Percentiles rank a stretch among this genome's conserved stretches.
Evolutionary conservation across 1,140 invertebrate species (phyloP).

Genomic region (Thaumatotibia leucotreta): DNA sequence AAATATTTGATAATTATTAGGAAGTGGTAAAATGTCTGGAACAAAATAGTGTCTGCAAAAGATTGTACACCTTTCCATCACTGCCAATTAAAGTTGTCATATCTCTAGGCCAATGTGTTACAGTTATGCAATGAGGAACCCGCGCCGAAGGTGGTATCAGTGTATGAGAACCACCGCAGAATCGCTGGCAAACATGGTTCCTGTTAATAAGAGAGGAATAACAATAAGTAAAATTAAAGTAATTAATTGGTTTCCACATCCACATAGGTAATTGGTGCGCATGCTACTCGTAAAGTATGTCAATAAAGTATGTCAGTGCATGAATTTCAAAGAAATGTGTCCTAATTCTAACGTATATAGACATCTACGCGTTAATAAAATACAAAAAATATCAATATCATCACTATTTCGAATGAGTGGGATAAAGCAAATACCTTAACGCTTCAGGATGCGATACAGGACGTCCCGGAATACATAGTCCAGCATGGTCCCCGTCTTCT

Average conservation of each 20-base stretch:
- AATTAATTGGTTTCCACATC: too few species aligned
- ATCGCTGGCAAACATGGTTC: slow-evolving; percentile 46
- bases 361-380: too few species aligned
- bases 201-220: slow-evolving; percentile 28
- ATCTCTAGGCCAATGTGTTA: slow-evolving; percentile 24
- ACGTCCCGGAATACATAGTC: slow-evolving; percentile 47
- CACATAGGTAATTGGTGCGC: too few species aligned
- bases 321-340: too few species aligned
- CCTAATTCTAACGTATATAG: too few species aligned
- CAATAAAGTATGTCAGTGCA: too few species aligned
- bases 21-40: too few species aligned
- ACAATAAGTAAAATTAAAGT: not conserved
- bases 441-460: slow-evolving; percentile 48
- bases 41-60: too few species aligned
- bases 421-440: slow-evolving; percentile 41
- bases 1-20: too few species aligned
- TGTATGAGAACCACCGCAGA: slow-evolving; percentile 61
- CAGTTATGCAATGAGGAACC: slow-evolving; percentile 28
- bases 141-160: slow-evolving; percentile 22
- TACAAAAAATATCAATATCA: too few species aligned
- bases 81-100: slow-evolving; percentile 30
- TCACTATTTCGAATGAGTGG: too few species aligned
- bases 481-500: slow-evolving; percentile 39
- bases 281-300: too few species aligned
- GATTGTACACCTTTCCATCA: slow-evolving; percentile 50